Evolutionary conservation across 2,113 vertebrate genomes (phyloP), one percentile per base, ranked within the genome.

Genomic region (Hemiprocne comata): DNA sequence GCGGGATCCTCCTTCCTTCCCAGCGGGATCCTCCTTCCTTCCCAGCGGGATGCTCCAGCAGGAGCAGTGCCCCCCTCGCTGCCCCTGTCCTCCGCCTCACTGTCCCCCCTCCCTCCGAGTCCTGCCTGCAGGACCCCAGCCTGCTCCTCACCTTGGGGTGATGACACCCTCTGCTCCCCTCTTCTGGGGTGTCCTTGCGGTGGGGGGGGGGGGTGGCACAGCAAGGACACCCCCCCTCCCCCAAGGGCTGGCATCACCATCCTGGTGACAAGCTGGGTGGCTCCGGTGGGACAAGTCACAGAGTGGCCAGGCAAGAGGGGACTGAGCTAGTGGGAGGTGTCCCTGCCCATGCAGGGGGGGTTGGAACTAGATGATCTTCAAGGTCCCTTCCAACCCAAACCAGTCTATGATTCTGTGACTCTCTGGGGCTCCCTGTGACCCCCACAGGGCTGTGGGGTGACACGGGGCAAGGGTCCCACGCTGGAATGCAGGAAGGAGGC

Each of bases 141-240:
- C 24, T 38, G 7, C 17, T 17, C 21, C 9, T 3, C 16, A 10
- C 21, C 69, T 18, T 1, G 9, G 46, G n/a, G 29, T 51, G 64
- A 38, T 17, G 53, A 20, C 42, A 50, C 9, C n/a, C 65, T 84
- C 76, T 86, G 34, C 44, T 58, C 42, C 17, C 38, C 3, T 11
- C 2, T 6, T 34, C 28, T 57, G 78, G 13, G 33, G 60, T 65
- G 64, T 65, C 73, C 88, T 42, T 88, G n/a, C 34, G 2, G 8
- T 21, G 16, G 31, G 14, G 79, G 53, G 33, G 2, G 8, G 24
- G 16, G 31, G 14, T 82, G 53, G 33, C 71, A 72, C 34, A 75
- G 38, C 48, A n/a, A n/a, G n/a, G n/a, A n/a, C n/a, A n/a, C 40
- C 0, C 0, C 1, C 42, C 36, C 1, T 20, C 40, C 40, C 14